These are phyloP conservation scores for Proctacanthus coquilletti DNA, from an alignment of 1,140 invertebrate species.

Conservation along the genomic window DNA sequence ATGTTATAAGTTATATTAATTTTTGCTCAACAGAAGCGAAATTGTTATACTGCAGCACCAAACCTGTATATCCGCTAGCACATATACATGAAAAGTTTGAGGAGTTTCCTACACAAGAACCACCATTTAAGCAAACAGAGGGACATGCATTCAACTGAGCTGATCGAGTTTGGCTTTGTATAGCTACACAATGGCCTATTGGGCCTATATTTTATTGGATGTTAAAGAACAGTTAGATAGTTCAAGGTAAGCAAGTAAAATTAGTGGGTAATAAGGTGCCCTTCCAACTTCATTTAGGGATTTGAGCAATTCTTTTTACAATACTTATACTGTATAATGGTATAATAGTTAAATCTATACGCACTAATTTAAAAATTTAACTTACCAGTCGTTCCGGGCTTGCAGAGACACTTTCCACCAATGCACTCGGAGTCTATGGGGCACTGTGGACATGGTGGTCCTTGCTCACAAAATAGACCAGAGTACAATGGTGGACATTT, in stretches of 20 bases:
- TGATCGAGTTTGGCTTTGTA: constrained; percentile 13
- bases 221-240: too few relatives aligned
- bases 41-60: constrained; percentile 12
- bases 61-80: constrained; percentile 35
- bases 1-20: not conserved
- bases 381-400: constrained; percentile 46
- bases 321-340: too few relatives aligned
- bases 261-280: too few relatives aligned
- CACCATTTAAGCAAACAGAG: constrained; percentile 30
- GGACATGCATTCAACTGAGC: constrained; percentile 29
- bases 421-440: constrained; percentile 28
- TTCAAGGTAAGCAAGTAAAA: too few relatives aligned
- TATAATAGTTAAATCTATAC: too few relatives aligned
- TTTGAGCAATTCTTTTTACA: too few relatives aligned
- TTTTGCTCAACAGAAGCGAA: not conserved
- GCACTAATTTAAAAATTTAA: constrained; percentile 4
- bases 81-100: constrained; percentile 37
- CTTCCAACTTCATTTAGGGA: too few relatives aligned
- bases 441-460: constrained; percentile 22
- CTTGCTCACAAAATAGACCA: constrained; percentile 33
- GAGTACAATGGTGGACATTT: constrained; percentile 50
- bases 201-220: constrained; percentile 23
- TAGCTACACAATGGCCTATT: constrained; percentile 27
- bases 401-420: constrained; percentile 41
- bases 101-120: constrained; percentile 30